Conservation (phyloP, 2,888 invertebrate species). For the Callinectes sapidus region DNA sequence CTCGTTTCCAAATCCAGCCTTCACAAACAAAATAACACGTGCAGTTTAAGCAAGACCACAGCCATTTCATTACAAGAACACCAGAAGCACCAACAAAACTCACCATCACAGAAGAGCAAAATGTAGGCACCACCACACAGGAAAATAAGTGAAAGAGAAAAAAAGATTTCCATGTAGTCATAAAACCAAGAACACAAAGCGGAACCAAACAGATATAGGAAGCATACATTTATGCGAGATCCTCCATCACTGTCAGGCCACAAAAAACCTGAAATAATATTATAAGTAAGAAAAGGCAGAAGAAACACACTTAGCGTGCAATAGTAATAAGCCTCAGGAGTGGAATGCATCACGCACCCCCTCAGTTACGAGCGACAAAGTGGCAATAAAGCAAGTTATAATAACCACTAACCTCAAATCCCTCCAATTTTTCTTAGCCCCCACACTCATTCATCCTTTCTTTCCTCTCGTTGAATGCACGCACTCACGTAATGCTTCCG, state of each 20-base stretch:
- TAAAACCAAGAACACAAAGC: background rate
- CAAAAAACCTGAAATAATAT: background rate
- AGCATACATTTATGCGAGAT: background rate
- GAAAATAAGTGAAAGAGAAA: background rate
- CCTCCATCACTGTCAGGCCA: background rate
- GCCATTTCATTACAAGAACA: background rate
- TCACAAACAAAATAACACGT: background rate
- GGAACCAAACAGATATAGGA: background rate
- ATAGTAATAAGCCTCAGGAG: background rate
- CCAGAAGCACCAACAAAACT: background rate
- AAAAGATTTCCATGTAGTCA: background rate
- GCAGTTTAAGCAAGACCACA: background rate
- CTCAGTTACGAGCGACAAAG: background rate
- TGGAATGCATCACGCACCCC: constrained; percentile 5
- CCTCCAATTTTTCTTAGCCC: background rate
- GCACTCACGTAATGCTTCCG: background rate
- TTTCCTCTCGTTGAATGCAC: background rate
- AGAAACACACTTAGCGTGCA: background rate
- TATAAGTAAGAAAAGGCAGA: background rate
- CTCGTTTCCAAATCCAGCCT: too few relatives aligned
- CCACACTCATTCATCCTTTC: background rate
- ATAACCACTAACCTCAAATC: background rate
- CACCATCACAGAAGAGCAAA: background rate
- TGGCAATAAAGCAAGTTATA: constrained; percentile 6
- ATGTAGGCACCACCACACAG: background rate